These are phyloP conservation scores for Brachyrhaphis roseni DNA, from an alignment of 2,797 vertebrate species.

Conservation along the genomic window DNA sequence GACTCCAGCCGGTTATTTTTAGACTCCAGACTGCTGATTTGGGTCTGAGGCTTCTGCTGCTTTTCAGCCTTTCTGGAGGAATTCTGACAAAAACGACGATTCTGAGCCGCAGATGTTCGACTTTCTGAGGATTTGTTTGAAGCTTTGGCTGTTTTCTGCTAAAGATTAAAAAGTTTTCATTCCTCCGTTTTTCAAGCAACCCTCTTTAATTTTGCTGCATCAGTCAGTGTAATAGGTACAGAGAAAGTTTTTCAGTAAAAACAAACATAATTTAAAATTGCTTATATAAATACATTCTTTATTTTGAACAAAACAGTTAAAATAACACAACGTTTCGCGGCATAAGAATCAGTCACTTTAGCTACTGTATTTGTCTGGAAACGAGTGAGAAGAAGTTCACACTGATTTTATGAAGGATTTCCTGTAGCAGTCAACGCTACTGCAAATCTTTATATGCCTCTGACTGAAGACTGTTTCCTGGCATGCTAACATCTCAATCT, in stretches of 20 bases:
- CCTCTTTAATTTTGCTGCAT: background rate
- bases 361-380: too few relatives aligned
- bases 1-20: slow-evolving; percentile 58
- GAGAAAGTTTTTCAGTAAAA: background rate
- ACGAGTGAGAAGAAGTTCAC: too few relatives aligned
- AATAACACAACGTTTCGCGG: too few relatives aligned
- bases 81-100: background rate
- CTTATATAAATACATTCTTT: too few relatives aligned
- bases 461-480: background rate
- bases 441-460: background rate
- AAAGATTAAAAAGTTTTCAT: background rate
- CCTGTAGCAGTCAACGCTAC: background rate
- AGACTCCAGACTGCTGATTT: slow-evolving; percentile 50
- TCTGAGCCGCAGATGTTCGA: background rate
- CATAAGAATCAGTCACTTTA: too few relatives aligned
- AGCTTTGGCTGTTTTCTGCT: background rate
- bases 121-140: background rate
- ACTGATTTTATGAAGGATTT: too few relatives aligned
- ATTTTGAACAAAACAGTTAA: too few relatives aligned
- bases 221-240: background rate
- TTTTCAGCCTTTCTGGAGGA: background rate
- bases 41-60: slow-evolving; percentile 19
- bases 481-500: background rate
- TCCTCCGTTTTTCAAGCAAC: background rate
- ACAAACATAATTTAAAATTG: background rate